Evolutionary conservation across 2,113 vertebrate species (phyloP).

Genomic region (Dolichotis patagonum): DNA sequence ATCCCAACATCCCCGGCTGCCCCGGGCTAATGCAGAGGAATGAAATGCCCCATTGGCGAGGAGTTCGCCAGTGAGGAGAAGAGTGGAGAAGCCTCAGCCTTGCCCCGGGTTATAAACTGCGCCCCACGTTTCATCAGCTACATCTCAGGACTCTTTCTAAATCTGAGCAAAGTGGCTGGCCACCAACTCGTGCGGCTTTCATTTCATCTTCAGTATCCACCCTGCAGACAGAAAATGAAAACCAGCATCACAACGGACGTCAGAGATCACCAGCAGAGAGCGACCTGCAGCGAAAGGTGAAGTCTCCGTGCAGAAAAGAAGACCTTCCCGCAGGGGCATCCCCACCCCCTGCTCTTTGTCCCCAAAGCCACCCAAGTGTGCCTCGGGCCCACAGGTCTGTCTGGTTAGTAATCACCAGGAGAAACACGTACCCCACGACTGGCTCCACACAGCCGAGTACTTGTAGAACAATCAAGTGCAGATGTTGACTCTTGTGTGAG

Average conservation of each 20-base stretch:
- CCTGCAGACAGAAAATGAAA: neutral
- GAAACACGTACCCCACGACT: neutral
- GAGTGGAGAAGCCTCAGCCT: neutral
- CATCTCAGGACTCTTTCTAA: neutral
- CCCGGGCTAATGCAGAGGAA: neutral
- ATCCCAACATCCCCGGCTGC: neutral
- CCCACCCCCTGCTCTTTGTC: fast-evolving
- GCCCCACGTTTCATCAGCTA: neutral
- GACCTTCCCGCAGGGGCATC: fast-evolving
- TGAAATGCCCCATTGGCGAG: neutral
- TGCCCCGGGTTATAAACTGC: fast-evolving
- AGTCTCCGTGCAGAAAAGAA: neutral
- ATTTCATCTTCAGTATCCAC: neutral
- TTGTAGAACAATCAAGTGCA: neutral
- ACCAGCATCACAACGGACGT: fast-evolving
- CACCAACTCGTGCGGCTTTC: neutral
- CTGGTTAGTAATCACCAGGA: neutral
- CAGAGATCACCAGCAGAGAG: no score
- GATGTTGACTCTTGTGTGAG: neutral
- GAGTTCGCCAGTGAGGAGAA: neutral
- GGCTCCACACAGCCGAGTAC: neutral
- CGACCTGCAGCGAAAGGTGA: neutral
- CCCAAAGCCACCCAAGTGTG: fast-evolving
- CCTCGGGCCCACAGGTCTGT: fast-evolving
- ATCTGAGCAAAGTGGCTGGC: neutral